Evolutionary conservation across 2,888 invertebrate genomes (phyloP).

Genomic region (Heteropelma amictum): DNA sequence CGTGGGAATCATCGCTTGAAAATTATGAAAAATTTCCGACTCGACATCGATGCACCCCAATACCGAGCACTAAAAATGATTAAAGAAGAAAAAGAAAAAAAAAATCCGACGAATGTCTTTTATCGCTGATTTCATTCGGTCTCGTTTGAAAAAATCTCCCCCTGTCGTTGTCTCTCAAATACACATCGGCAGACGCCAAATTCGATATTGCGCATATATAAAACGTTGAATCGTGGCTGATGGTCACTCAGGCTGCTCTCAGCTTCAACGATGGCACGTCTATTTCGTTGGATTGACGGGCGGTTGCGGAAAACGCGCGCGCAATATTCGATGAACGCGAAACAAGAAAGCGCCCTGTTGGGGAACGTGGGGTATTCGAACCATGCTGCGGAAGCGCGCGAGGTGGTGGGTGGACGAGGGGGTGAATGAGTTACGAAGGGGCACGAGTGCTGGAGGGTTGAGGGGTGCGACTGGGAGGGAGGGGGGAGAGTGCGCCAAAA

Average conservation of each 20-base stretch:
- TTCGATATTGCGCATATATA: not conserved
- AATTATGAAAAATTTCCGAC: too few species aligned
- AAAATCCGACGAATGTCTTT: too few species aligned
- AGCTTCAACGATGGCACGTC: slow-evolving; percentile 36
- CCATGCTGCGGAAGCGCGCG: not conserved
- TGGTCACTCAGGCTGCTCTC: slow-evolving; percentile 7
- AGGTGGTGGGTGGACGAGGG: not conserved
- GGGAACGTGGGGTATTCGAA: slow-evolving; percentile 26
- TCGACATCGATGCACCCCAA: too few species aligned
- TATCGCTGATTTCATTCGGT: not conserved
- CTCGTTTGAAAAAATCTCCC: not conserved
- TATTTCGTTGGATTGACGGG: slow-evolving; percentile 48
- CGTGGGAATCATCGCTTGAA: too few species aligned
- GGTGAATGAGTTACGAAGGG: not conserved
- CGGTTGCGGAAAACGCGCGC: slow-evolving; percentile 48
- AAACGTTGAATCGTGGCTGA: slow-evolving; percentile 14
- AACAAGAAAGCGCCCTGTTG: slow-evolving; percentile 14
- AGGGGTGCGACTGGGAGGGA: not conserved
- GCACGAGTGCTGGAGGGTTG: not conserved
- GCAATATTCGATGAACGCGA: slow-evolving; percentile 59
- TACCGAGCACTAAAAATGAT: too few species aligned
- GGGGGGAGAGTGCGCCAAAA: slow-evolving; percentile 50
- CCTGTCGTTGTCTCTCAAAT: too few species aligned
- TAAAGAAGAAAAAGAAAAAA: too few species aligned
- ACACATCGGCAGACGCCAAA: too few species aligned